Conservation (phyloP, 2,888 invertebrate genomes). For the Heteromurus nitidus region DNA sequence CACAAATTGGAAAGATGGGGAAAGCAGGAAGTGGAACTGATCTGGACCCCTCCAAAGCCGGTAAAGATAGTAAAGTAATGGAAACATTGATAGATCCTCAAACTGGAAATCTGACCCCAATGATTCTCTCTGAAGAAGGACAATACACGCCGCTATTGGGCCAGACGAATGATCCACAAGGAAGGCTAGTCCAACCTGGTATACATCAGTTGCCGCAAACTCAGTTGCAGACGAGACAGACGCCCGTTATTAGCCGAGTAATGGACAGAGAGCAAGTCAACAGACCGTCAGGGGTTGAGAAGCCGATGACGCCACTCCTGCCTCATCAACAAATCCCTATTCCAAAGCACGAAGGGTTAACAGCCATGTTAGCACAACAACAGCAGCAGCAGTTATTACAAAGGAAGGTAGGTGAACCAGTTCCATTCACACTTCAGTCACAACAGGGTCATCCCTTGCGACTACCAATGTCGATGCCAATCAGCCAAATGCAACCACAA, state of each 20-base stretch:
- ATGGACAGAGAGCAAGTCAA: constrained; percentile 40
- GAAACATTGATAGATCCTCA: constrained; percentile 83
- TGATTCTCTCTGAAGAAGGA: constrained; percentile 84
- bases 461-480: constrained; percentile 26
- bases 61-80: constrained; percentile 54
- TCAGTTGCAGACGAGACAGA: constrained; percentile 16
- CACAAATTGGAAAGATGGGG: not conserved
- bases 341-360: constrained; percentile 69
- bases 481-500: constrained; percentile 13
- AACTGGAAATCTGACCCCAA: constrained; percentile 83
- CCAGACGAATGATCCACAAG: constrained; percentile 28
- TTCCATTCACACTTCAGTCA: constrained; percentile 41
- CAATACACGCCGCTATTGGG: constrained; percentile 80
- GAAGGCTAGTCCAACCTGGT: constrained; percentile 26
- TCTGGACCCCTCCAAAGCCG: constrained; percentile 19
- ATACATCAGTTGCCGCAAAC: constrained; percentile 52
- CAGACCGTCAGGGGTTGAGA: constrained; percentile 18
- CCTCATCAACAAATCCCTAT: constrained; percentile 59
- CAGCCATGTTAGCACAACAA: constrained; percentile 67
- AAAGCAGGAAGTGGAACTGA: not conserved
- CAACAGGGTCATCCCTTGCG: constrained; percentile 33
- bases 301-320: constrained; percentile 33
- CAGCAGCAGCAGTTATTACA: constrained; percentile 63
- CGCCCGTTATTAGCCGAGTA: constrained; percentile 28
- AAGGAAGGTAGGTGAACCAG: constrained; percentile 36